Conservation (phyloP, 2,888 invertebrate species). For the Eurytoma californica region DNA sequence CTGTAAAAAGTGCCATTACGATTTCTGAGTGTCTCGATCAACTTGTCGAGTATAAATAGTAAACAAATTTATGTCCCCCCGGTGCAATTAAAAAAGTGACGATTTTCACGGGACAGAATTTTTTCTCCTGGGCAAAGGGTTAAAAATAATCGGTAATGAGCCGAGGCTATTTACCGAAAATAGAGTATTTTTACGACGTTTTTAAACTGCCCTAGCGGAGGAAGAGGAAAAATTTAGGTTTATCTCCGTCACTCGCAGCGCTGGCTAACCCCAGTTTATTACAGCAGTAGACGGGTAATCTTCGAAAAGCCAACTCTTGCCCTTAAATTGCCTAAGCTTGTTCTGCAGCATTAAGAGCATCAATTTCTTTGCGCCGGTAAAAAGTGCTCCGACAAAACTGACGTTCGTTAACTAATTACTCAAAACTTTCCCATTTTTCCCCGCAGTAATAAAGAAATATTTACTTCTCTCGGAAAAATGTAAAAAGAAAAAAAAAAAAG, state of each 20-base stretch:
- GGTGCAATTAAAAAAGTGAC: too few relatives aligned
- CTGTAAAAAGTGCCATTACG: too few relatives aligned
- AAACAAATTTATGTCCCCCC: too few relatives aligned
- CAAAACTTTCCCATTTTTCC: not conserved
- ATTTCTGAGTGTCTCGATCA: too few relatives aligned
- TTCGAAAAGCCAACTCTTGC: slow-evolving; percentile 38
- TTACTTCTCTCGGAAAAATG: not conserved
- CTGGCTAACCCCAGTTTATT: slow-evolving; percentile 60
- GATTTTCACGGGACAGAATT: not conserved
- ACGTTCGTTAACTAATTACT: not conserved
- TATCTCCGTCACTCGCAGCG: slow-evolving; percentile 19
- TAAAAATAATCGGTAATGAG: slow-evolving; percentile 37
- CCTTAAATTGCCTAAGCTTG: slow-evolving; percentile 37
- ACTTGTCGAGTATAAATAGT: too few relatives aligned
- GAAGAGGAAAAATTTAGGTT: slow-evolving; percentile 32
- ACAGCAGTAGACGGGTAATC: slow-evolving; percentile 60
- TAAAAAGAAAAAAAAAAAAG: not conserved
- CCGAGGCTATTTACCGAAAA: not conserved
- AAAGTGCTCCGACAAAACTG: slow-evolving; percentile 17
- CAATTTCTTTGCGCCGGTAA: slow-evolving; percentile 16
- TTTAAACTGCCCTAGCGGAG: not conserved
- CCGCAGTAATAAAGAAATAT: not conserved
- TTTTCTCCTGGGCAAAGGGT: not conserved
- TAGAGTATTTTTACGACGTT: slow-evolving; percentile 23
- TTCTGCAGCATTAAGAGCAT: slow-evolving; percentile 29